Evolutionary conservation across 2,888 invertebrate species (phyloP).

Genomic region (Sinopyrophorus schimmeli): DNA sequence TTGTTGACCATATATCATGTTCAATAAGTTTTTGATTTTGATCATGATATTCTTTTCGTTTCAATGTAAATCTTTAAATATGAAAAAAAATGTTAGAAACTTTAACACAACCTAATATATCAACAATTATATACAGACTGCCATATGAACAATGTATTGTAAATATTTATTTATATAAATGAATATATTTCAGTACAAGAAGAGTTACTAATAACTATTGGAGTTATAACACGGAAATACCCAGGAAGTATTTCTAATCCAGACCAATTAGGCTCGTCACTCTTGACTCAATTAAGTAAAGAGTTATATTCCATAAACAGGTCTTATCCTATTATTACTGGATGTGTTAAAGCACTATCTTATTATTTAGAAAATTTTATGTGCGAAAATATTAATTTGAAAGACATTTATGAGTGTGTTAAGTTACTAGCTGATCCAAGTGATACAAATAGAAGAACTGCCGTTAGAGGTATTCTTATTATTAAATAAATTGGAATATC

Average conservation of each 20-base stretch:
- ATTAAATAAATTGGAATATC: not conserved
- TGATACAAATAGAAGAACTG: conserved; percentile 21
- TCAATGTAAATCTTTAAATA: no score
- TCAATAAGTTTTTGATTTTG: no score
- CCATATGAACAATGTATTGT: no score
- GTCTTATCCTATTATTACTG: conserved; percentile 38
- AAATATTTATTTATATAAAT: no score
- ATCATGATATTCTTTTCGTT: no score
- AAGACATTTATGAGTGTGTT: conserved; percentile 41
- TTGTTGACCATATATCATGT: no score
- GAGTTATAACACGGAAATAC: conserved; percentile 44
- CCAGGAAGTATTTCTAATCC: conserved; percentile 39
- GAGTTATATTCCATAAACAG: conserved; percentile 34
- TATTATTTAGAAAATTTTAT: conserved; percentile 44
- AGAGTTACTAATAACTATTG: conserved; percentile 42
- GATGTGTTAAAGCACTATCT: conserved; percentile 44
- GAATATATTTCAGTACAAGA: conserved; percentile 43
- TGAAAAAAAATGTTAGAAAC: no score
- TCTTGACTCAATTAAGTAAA: conserved; percentile 39
- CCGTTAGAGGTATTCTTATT: conserved; percentile 31
- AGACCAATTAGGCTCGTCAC: conserved; percentile 32
- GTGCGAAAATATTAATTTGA: conserved; percentile 34
- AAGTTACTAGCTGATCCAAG: conserved; percentile 35
- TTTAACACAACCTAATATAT: no score
- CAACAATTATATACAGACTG: no score